A percentile compares a stretch with the other conserved stretches of the same genome.
phyloP scores from a whole-genome alignment of 2,797 vertebrate species.

The Hyperoplus immaculatus region DNA sequence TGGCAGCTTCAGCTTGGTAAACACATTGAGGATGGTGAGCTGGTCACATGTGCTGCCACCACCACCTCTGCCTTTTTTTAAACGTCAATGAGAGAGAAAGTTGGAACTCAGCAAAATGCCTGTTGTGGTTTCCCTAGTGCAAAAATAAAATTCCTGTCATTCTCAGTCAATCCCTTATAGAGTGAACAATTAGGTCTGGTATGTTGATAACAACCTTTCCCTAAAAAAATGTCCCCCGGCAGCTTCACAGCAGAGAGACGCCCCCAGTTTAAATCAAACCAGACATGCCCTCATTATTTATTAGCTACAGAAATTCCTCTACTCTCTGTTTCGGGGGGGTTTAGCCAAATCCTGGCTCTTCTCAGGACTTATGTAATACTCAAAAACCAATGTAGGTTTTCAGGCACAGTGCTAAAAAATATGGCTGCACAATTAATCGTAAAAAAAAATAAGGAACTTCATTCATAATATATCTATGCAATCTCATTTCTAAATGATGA shows the following conservation, averaged over 20 bases:
- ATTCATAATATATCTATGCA: too few species aligned
- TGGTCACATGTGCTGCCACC: slow-evolving; percentile 52
- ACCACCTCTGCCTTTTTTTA: slow-evolving; percentile 43
- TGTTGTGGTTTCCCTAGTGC: slow-evolving; percentile 50
- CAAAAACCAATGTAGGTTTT: slow-evolving; percentile 15
- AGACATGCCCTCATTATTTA: slow-evolving; percentile 18
- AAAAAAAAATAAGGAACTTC: too few species aligned
- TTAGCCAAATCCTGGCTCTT: slow-evolving; percentile 13
- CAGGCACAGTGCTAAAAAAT: background rate
- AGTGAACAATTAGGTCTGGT: slow-evolving; percentile 72
- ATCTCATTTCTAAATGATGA: too few species aligned
- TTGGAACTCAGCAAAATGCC: slow-evolving; percentile 80
- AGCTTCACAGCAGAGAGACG: slow-evolving; percentile 26
- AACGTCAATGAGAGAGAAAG: slow-evolving; percentile 65
- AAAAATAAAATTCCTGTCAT: slow-evolving; percentile 83
- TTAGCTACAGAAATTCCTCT: background rate
- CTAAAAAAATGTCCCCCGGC: slow-evolving; percentile 45
- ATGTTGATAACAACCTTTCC: slow-evolving; percentile 44
- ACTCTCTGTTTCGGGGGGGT: background rate
- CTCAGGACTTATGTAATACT: slow-evolving; percentile 27
- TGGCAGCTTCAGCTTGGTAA: slow-evolving; percentile 54
- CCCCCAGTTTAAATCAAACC: slow-evolving; percentile 35
- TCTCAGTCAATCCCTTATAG: slow-evolving; percentile 59
- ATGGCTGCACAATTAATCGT: too few species aligned
- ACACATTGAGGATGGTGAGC: slow-evolving; percentile 31